Base-by-base conservation (phyloP, 2,113 vertebrate genomes). In the Lethenteron camtschaticum region DNA sequence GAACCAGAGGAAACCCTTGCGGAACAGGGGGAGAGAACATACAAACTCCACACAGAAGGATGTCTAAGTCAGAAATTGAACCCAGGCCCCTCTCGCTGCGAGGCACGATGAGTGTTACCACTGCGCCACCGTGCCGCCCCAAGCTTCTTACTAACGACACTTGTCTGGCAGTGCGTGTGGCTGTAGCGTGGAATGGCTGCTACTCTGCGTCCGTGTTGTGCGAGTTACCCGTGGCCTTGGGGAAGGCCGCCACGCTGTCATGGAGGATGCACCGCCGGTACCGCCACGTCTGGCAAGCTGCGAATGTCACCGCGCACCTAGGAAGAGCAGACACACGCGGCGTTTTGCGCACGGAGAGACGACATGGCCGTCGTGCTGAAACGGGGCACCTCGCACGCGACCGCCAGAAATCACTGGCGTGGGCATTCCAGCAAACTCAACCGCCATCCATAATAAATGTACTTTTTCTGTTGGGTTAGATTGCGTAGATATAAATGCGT, bases 301-400 rank as follows among this genome's bases (percentile, higher is more conserved):
- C 89, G 81, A 88, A 91, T 71, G 94, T 90, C 71, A 95, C 79
- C 73, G 84, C 89, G 82, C 94, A 99, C 84, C 94, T 99, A 81
- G 56, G 58, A 79, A 75, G 74, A 77, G 77, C 68, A 70, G 41
- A 14, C 55, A 20, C 9, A 58, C 57, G 56, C 56, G 14, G 57
- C 41, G 13, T 10, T 56, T 8, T 41, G 55, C 41, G 6, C 41
- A 6, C 41, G 5, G 6, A 41, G 41, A 41, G 41, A 41, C 41
- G 41, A 41, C 41, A 41, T 41, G 41, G 41, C 41, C 41, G 41
- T 41, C 11, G 16, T 9, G 13, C 68, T 41, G 68, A 56, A 69
- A 13, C 10, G 20, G 68, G 24, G 18, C 20, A 12, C n/a, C 18
- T 69, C 56, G 16, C 9, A 69, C 3, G 63, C 63, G 24, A 68